These are phyloP conservation scores for Apocheima hispidaria DNA, from an alignment of 2,888 invertebrate species.

Conservation along the genomic window DNA sequence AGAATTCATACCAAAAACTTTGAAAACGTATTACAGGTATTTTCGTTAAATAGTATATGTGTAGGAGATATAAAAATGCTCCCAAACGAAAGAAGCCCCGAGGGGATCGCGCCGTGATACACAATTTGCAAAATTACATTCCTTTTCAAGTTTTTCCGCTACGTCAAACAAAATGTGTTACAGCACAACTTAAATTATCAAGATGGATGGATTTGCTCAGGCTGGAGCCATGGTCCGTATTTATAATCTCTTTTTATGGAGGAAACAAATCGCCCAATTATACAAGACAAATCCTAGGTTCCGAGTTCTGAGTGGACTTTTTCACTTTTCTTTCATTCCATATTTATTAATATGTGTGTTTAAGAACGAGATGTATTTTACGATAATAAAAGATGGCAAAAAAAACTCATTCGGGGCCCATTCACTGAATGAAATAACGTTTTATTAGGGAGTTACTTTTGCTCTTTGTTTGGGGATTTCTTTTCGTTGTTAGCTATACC, in stretches of 20 bases:
- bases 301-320: slow-evolving; percentile 12
- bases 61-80: slow-evolving; percentile 56
- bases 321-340: slow-evolving; percentile 17
- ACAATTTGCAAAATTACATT: slow-evolving; percentile 69
- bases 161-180: slow-evolving; percentile 56
- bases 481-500: slow-evolving; percentile 2
- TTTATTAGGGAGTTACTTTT: slow-evolving; percentile 8
- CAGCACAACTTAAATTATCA: slow-evolving; percentile 49
- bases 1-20: slow-evolving; percentile 2
- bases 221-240: slow-evolving; percentile 38
- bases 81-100: slow-evolving; percentile 57
- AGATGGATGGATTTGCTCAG: slow-evolving; percentile 53
- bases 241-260: slow-evolving; percentile 28
- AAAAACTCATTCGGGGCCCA: slow-evolving; percentile 17
- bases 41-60: slow-evolving; percentile 15
- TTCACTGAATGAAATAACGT: slow-evolving; percentile 10
- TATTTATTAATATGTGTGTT: slow-evolving; percentile 6
- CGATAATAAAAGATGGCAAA: slow-evolving; percentile 24
- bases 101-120: slow-evolving; percentile 57
- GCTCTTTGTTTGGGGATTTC: slow-evolving; percentile 5
- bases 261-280: slow-evolving; percentile 30
- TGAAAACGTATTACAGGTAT: neutral
- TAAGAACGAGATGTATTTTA: slow-evolving; percentile 12
- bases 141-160: slow-evolving; percentile 59
- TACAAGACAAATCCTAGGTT: slow-evolving; percentile 27